Evolutionary conservation across 2,113 vertebrate species (phyloP).

Genomic region (Reinhardtius hippoglossoides): DNA sequence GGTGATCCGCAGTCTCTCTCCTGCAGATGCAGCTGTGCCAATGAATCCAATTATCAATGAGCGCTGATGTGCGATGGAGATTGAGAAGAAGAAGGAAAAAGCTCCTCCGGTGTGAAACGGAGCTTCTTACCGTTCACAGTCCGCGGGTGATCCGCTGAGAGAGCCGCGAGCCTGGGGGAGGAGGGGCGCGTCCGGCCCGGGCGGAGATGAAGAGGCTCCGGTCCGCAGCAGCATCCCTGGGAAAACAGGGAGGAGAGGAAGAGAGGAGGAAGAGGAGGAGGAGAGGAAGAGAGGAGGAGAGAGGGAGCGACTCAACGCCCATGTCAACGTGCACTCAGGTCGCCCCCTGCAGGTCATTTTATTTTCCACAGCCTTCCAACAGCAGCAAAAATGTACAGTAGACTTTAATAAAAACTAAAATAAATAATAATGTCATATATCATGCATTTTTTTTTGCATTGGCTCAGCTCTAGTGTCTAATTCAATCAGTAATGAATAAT

Average conservation of each 20-base stretch:
- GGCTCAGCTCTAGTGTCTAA: no score
- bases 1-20: conserved; percentile 41
- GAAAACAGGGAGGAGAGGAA: conserved; percentile 56
- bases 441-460: no score
- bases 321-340: background rate
- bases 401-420: no score
- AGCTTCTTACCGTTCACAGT: conserved; percentile 49
- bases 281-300: background rate
- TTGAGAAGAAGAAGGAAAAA: background rate
- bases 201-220: conserved; percentile 20
- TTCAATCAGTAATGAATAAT: no score
- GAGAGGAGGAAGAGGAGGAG: conserved; percentile 15
- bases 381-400: background rate
- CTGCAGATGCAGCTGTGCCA: conserved; percentile 43
- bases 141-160: conserved; percentile 9
- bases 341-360: conserved; percentile 61
- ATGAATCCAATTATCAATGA: conserved; percentile 23
- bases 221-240: conserved; percentile 64
- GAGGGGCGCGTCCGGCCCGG: conserved; percentile 14
- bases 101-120: background rate
- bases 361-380: background rate
- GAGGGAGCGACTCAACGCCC: conserved; percentile 36
- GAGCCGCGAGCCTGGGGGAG: conserved; percentile 2
- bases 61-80: conserved; percentile 4
- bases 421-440: no score